Conservation (phyloP, 1,140 invertebrate genomes). For the Rhynchophorus ferrugineus region DNA sequence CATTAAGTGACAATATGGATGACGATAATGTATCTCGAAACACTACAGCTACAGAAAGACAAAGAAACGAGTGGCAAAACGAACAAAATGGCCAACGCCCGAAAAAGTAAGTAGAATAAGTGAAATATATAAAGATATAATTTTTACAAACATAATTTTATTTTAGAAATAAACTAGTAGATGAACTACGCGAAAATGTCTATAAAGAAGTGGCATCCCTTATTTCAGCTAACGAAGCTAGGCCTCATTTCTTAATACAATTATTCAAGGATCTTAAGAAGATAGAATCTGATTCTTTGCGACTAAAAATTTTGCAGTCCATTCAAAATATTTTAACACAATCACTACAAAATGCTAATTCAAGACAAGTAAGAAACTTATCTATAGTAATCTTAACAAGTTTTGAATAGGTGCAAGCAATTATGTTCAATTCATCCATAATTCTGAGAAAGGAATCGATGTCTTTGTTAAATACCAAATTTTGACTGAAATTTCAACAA, state of each 20-base stretch:
- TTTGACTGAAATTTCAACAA: too few relatives aligned
- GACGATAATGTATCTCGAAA: background rate
- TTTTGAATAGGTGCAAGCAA: too few relatives aligned
- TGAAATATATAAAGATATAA: too few relatives aligned
- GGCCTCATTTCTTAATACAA: constrained; percentile 60
- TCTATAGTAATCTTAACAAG: background rate
- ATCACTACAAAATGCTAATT: constrained; percentile 26
- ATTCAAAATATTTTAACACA: constrained; percentile 43
- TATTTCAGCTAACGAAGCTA: constrained; percentile 59
- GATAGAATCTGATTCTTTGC: constrained; percentile 56
- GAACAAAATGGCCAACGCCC: constrained; percentile 15
- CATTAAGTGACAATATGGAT: background rate
- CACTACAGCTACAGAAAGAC: constrained; percentile 4
- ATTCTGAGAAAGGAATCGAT: too few relatives aligned
- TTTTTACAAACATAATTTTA: too few relatives aligned
- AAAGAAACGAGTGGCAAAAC: constrained; percentile 28
- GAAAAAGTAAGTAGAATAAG: constrained; percentile 18
- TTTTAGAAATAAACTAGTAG: constrained; percentile 50
- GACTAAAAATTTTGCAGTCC: constrained; percentile 53
- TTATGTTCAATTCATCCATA: too few relatives aligned
- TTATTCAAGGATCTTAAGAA: constrained; percentile 57
- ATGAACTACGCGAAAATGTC: constrained; percentile 57
- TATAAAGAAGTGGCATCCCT: constrained; percentile 63
- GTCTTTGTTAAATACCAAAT: too few relatives aligned
- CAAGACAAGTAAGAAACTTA: constrained; percentile 21